phyloP scores from a whole-genome alignment of 1,140 invertebrate species.

The Acromyrmex charruanus region DNA sequence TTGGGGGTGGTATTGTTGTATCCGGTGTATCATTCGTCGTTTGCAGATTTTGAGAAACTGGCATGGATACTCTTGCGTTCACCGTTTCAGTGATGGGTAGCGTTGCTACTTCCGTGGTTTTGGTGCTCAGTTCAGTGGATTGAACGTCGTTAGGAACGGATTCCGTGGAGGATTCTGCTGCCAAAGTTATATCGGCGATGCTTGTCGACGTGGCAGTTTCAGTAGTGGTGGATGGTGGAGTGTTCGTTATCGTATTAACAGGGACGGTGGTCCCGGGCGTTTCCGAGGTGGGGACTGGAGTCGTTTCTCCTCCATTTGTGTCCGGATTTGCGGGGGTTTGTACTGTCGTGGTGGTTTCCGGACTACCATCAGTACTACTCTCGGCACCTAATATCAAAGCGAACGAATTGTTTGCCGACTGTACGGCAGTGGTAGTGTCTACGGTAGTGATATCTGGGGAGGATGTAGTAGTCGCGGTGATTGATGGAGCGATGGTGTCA shows the following conservation, averaged over 20 bases:
- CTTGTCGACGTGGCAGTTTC: not conserved
- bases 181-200: not conserved
- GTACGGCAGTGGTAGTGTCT: conserved; percentile 32
- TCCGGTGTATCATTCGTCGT: not conserved
- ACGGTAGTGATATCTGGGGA: conserved; percentile 66
- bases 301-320: not conserved
- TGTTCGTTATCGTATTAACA: not conserved
- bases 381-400: conserved; percentile 12
- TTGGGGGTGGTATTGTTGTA: not conserved
- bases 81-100: not conserved
- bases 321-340: not conserved
- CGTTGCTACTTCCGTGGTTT: not conserved
- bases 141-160: not conserved
- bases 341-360: not conserved
- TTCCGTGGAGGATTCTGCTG: not conserved
- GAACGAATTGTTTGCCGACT: not conserved
- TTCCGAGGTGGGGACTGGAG: not conserved
- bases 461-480: conserved; percentile 46
- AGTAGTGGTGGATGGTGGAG: not conserved
- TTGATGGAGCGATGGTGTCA: conserved; percentile 67
- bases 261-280: not conserved
- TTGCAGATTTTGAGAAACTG: conserved; percentile 24
- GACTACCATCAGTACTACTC: not conserved
- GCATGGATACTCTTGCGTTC: conserved; percentile 17
- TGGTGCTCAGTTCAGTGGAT: not conserved